Evolutionary conservation across 2,888 invertebrate genomes (phyloP), one percentile per base, ranked within the genome.

Genomic region (Drosophila anomelani): DNA sequence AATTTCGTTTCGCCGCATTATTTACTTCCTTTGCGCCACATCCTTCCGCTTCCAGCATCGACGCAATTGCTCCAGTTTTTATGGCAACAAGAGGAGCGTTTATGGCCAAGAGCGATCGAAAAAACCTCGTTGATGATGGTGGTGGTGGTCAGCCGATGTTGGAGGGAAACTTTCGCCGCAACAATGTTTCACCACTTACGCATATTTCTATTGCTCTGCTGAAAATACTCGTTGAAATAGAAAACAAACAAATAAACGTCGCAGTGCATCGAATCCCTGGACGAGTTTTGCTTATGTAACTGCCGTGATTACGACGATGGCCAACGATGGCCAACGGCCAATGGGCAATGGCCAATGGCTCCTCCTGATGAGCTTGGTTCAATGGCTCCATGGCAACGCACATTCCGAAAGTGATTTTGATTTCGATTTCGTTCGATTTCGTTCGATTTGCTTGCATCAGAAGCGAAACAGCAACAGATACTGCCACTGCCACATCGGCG

Each of bases 341-440:
- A 41, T n/a, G 44, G 55, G 47, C 67, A 67, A 41, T 38, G 44
- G 56, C 55, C 67, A 68, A 63, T 73, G 74, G 73, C 74, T 73
- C 56, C 46, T 66, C 85, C 81, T 83, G 86, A 78, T 88, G 85
- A 81, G 78, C 85, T 62, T 57, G 78, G 84, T 88, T 88, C 88
- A 85, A 80, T 87, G 84, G 85, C 87, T 80, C 61, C 70, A 69
- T 68, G 70, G 62, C 46, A 72, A 58, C 62, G 75, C 71, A 77
- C 69, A 84, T 70, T 71, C 78, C 66, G 63, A 88, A 88, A 77
- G 72, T 77, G 76, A 72, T 77, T 76, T 86, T 72, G 77, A 85
- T 85, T 81, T 83, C 84, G 80, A 70, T 83, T 83, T 84, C 81
- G 69, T 78, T 78, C 58, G 76, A 68, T 54, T 66, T 43, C 49